Evolutionary conservation across 2,113 vertebrate species (phyloP), one percentile per base, ranked within the genome.

Genomic region (Tinamus guttatus): DNA sequence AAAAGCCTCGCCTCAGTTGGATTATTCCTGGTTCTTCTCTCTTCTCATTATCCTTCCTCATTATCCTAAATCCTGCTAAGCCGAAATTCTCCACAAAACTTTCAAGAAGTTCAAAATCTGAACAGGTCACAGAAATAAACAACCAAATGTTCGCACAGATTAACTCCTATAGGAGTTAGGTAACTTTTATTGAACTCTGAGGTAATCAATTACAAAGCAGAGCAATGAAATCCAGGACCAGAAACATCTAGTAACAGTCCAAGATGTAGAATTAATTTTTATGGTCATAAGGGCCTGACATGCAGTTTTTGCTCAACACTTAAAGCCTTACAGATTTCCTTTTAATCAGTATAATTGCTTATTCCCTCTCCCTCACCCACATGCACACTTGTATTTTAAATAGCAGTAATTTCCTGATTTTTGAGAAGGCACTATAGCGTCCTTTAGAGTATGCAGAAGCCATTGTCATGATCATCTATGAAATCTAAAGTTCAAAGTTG

Each of bases 351-450:
- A 3, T 34, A 92, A 93, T 87, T 73, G 58, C 27, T 47, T 34
- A 81, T 63, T 86, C 41, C 32, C 43, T 69, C 16, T 30, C 52
- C 52, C 54, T 58, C 54, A 58, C 16, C 52, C 58, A 67, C 65
- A 34, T 8, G 43, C 13, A 69, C n/a, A 74, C 12, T 78, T n/a
- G 63, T 0, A 3, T n/a, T 89, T 41, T 89, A 76, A 87, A 89
- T 58, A 79, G 56, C 93, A 94, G 52, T 32, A 43, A 76, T 71
- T 76, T 90, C 77, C 51, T 80, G 74, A 93, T 93, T 93, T 92
- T 73, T 86, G 83, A 94, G 58, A 90, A 96, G 94, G 88, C 94
- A 94, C 92, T 89, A 82, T 19, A 90, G 30, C 22, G 49, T 87
- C 82, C 81, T 54, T 85, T 67, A 82, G 77, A 86, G 58, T 18